These are phyloP conservation scores for Oncopodura yosiiana DNA, from an alignment of 1,140 invertebrate species.

Conservation along the genomic window DNA sequence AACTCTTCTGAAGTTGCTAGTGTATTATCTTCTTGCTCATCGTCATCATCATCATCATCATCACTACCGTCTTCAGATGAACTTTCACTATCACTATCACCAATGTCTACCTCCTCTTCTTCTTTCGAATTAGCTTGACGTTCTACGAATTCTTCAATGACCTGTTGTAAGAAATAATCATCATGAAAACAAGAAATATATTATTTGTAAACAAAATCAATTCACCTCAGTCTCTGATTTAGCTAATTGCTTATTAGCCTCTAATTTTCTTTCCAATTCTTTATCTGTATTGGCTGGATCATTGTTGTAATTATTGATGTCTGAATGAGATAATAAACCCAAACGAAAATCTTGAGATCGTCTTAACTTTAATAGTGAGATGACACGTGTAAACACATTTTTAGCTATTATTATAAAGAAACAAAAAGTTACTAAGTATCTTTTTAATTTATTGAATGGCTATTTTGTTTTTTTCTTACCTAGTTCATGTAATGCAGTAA, in stretches of 20 bases:
- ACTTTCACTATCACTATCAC: background rate
- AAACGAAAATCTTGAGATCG: conserved; percentile 2
- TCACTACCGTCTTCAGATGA: background rate
- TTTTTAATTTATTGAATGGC: no score
- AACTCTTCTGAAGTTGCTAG: no score
- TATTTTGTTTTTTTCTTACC: no score
- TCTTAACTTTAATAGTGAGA: conserved; percentile 1
- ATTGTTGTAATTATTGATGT: background rate
- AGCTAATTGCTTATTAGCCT: background rate
- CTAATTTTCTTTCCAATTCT: background rate
- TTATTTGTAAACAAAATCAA: background rate
- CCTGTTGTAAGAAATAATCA: no score
- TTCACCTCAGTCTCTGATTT: conserved; percentile 3
- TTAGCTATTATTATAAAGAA: conserved; percentile 3
- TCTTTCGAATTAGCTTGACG: background rate
- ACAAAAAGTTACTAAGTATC: background rate
- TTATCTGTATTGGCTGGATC: conserved; percentile 6
- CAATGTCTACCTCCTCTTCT: background rate
- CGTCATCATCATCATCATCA: conserved; percentile 8
- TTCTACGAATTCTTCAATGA: background rate
- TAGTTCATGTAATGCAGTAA: background rate
- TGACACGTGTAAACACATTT: background rate
- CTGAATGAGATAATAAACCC: background rate
- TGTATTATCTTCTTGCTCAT: conserved; percentile 2
- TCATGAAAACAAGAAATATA: background rate